phyloP scores from a whole-genome alignment of 2,888 invertebrate genomes.

The Thecocarcelia acutangulata region DNA sequence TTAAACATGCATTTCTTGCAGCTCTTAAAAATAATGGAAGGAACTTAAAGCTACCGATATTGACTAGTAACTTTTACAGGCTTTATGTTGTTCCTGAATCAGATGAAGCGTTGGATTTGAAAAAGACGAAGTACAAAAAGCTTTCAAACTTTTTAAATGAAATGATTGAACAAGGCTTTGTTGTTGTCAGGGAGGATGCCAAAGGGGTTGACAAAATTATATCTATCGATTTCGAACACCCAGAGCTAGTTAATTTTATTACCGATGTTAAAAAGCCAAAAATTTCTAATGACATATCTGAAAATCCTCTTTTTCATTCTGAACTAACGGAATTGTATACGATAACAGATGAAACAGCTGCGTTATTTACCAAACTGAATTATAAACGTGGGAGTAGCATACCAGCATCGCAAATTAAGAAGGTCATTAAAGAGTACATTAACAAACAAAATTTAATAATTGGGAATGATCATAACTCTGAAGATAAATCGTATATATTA shows the following conservation, averaged over 20 bases:
- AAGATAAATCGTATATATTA: conserved; percentile 74
- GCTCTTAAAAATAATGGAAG: conserved; percentile 89
- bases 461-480: conserved; percentile 77
- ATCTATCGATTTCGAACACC: conserved; percentile 85
- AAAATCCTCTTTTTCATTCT: conserved; percentile 78
- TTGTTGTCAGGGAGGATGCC: conserved; percentile 85
- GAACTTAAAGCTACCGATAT: conserved; percentile 86
- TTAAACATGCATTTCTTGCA: conserved; percentile 89
- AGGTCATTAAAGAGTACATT: conserved; percentile 87
- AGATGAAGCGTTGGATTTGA: conserved; percentile 87
- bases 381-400: conserved; percentile 85
- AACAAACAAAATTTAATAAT: conserved; percentile 84
- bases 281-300: conserved; percentile 46
- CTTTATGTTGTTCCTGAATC: conserved; percentile 88
- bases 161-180: conserved; percentile 87
- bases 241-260: conserved; percentile 82
- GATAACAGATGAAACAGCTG: conserved; percentile 78
- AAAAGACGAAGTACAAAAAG: conserved; percentile 94
- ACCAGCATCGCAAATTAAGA: conserved; percentile 85
- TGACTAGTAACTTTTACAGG: conserved; percentile 91
- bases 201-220: conserved; percentile 92
- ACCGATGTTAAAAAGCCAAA: conserved; percentile 74
- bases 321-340: conserved; percentile 80
- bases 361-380: conserved; percentile 79
- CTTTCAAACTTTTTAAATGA: conserved; percentile 90